phyloP scores from a whole-genome alignment of 2,888 invertebrate genomes.

The Agrotis segetum region DNA sequence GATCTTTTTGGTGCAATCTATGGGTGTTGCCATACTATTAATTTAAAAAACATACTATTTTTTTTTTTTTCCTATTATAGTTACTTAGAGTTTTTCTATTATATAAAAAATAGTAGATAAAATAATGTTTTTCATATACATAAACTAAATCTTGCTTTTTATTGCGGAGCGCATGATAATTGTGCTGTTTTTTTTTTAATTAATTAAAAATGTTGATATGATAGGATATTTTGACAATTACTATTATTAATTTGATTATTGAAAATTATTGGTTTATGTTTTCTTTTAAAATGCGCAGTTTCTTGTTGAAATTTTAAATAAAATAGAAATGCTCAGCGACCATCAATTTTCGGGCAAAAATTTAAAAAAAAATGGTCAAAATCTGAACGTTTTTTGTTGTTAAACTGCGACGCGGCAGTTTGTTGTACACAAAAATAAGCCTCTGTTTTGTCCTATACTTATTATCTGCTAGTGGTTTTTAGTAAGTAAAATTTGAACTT shows the following conservation, averaged over 20 bases:
- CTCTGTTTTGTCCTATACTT: too few relatives aligned
- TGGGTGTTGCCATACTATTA: constrained; percentile 67
- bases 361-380: too few relatives aligned
- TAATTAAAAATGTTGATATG: constrained; percentile 2
- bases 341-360: too few relatives aligned
- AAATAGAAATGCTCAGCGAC: too few relatives aligned
- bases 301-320: not conserved
- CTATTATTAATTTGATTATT: constrained; percentile 11
- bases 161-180: constrained; percentile 14
- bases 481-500: too few relatives aligned
- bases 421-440: too few relatives aligned
- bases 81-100: constrained; percentile 50
- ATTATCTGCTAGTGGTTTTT: too few relatives aligned
- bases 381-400: too few relatives aligned
- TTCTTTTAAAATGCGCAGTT: constrained; percentile 32
- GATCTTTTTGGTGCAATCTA: constrained; percentile 69
- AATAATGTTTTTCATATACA: constrained; percentile 40
- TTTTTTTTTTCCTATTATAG: constrained; percentile 60
- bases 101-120: constrained; percentile 21
- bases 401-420: too few relatives aligned
- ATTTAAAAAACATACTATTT: constrained; percentile 54
- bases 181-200: constrained; percentile 17
- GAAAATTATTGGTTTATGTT: constrained; percentile 20
- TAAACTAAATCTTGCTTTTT: constrained; percentile 34
- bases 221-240: constrained; percentile 33